Base-by-base conservation (phyloP, 1,140 invertebrate genomes). In the Camponotus floridanus region DNA sequence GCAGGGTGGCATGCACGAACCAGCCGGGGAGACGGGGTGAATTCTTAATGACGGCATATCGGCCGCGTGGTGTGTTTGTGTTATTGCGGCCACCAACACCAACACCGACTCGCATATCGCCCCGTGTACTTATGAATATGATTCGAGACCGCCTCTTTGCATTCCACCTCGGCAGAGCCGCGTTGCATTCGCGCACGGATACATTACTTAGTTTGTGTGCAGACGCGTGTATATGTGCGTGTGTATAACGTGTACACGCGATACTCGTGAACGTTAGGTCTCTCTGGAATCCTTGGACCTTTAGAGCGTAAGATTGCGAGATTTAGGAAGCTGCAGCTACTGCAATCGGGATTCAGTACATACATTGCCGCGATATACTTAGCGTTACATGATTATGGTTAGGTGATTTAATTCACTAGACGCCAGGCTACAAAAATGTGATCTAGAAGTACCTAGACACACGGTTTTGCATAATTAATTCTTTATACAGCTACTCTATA, bases 81-180 rank as follows among this genome's bases (percentile, higher is more conserved):
- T 88, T 88, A 84, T 79, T 78, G 76, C 85, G 86, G 81, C 74
- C 85, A 87, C 87, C 86, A 86, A 86, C 73, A 67, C 79, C 15
- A 70, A 83, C 81, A 64, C 76, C 48, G 48, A 18, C 13, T 18
- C 48, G 48, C 48, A 51, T 51, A 81, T 61, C 87, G 81, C 76
- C 73, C 59, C 74, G 57, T 70, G 81, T 78, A 86, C 71, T 83
- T 83, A 61, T 71, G 39, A 83, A 73, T 73, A 73, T 70, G 68
- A 74, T 31, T 83, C 55, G 79, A 83, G 57, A 61, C 79, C 79
- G 79, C 68, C 79, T 83, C 79, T 83, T 83, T 83, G 79, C 79
- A 83, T 83, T 83, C 79, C 79, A 39, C 68, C 62, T n/a, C 45
- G 36, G 26, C 55, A 81, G 55, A 45, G 55, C 57, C 51, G 39